Conservation (phyloP, 2,888 invertebrate species). For the Entomobrya proxima region DNA sequence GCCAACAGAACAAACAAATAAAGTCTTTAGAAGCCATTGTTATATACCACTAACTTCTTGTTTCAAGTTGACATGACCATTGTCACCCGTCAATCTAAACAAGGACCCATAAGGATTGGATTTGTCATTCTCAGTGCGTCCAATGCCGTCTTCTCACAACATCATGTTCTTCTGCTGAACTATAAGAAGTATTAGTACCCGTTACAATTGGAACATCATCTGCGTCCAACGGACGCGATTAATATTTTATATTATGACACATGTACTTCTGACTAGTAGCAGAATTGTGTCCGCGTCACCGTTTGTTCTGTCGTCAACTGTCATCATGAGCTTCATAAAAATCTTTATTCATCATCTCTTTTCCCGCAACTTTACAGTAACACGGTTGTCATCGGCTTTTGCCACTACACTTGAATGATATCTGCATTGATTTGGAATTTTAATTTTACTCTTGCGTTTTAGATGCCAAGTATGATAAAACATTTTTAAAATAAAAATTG, state of each 20-base stretch:
- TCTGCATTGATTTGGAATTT: neutral
- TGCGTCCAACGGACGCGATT: too few species aligned
- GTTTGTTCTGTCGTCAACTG: constrained; percentile 45
- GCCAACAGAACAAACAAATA: neutral
- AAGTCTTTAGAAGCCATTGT: neutral
- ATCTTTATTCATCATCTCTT: neutral
- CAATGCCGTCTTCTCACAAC: neutral
- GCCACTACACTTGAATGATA: neutral
- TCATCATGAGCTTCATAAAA: constrained; percentile 7
- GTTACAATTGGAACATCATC: neutral
- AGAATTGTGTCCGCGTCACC: constrained; percentile 31
- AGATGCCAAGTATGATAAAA: neutral
- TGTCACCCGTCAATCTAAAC: constrained; percentile 63
- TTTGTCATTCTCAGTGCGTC: constrained; percentile 31
- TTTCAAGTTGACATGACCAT: constrained; percentile 58
- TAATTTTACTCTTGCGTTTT: neutral
- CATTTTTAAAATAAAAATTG: neutral
- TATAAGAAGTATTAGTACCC: neutral
- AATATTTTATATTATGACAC: too few species aligned
- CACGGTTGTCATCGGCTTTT: constrained; percentile 6
- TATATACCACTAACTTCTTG: neutral
- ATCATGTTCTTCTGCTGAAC: neutral
- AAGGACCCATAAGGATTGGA: constrained; percentile 46
- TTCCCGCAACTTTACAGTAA: neutral
- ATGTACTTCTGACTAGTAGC: constrained; percentile 25